Conservation (phyloP, 1,140 invertebrate species). For the Trichogramma pretiosum region DNA sequence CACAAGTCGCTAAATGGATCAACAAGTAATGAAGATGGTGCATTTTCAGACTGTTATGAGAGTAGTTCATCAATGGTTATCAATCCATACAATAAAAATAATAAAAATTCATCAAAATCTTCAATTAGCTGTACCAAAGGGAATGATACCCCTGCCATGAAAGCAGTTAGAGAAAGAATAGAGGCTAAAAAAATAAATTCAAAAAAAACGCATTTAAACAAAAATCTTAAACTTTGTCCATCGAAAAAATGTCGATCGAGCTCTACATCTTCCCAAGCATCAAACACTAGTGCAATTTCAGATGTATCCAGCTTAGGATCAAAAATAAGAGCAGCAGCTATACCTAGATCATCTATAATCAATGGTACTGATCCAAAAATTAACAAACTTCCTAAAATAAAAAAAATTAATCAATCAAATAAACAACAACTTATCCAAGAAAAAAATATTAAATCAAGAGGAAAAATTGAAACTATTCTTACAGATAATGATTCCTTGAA, state of each 20-base stretch:
- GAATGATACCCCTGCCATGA: slow-evolving; percentile 17
- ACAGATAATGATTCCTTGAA: not conserved
- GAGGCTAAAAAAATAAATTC: slow-evolving; percentile 11
- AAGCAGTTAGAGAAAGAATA: slow-evolving; percentile 15
- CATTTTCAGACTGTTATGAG: no score
- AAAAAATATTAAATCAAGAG: not conserved
- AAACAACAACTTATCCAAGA: not conserved
- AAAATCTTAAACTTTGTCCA: not conserved
- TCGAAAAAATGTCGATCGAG: not conserved
- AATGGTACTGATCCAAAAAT: no score
- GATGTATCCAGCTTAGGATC: not conserved
- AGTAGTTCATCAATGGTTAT: no score
- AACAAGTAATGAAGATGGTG: no score
- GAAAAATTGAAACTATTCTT: not conserved
- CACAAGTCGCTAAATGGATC: no score
- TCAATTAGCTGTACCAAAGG: no score
- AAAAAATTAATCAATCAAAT: slow-evolving; percentile 1
- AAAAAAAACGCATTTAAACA: slow-evolving; percentile 9
- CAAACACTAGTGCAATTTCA: not conserved
- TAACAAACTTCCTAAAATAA: not conserved
- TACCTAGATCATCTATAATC: no score
- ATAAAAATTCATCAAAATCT: no score
- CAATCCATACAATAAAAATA: no score
- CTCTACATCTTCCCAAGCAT: not conserved
- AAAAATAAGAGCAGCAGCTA: not conserved